These are phyloP conservation scores for Rhadinocentrus ornatus DNA, from an alignment of 2,797 vertebrate species.

Conservation along the genomic window DNA sequence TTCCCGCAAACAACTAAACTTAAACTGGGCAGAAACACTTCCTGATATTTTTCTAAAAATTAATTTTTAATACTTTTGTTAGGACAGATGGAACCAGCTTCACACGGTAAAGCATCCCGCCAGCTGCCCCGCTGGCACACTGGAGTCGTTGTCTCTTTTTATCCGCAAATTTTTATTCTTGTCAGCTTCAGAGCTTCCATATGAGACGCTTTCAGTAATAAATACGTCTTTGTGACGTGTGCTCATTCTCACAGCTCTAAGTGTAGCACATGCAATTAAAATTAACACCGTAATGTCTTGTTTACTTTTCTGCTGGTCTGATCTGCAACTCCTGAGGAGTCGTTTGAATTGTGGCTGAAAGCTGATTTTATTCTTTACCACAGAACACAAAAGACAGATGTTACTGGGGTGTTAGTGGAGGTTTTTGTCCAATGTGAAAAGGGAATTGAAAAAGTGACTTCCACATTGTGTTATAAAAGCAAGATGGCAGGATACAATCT, in stretches of 20 bases:
- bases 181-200: conserved; percentile 8
- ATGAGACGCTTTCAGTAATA: not conserved
- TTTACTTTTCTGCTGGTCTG: not conserved
- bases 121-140: not conserved
- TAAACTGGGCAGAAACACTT: not conserved
- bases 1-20: not conserved
- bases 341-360: not conserved
- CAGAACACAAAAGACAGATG: not conserved
- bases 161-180: not conserved
- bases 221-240: not conserved
- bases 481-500: not conserved
- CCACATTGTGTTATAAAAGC: conserved; percentile 6
- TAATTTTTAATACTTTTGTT: not conserved
- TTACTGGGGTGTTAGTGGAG: not conserved
- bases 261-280: not conserved
- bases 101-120: not conserved
- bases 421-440: not conserved
- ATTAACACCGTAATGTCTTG: not conserved
- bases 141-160: not conserved
- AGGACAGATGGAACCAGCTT: not conserved
- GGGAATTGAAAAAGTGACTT: not conserved
- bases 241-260: not conserved
- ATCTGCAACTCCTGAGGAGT: not conserved
- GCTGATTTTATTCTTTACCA: not conserved
- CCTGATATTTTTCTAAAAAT: not conserved